Percentiles rank a stretch among this genome's conserved stretches.
These are phyloP conservation scores for Eristalis pertinax DNA, from an alignment of 2,888 invertebrate species.

Conservation along the genomic window DNA sequence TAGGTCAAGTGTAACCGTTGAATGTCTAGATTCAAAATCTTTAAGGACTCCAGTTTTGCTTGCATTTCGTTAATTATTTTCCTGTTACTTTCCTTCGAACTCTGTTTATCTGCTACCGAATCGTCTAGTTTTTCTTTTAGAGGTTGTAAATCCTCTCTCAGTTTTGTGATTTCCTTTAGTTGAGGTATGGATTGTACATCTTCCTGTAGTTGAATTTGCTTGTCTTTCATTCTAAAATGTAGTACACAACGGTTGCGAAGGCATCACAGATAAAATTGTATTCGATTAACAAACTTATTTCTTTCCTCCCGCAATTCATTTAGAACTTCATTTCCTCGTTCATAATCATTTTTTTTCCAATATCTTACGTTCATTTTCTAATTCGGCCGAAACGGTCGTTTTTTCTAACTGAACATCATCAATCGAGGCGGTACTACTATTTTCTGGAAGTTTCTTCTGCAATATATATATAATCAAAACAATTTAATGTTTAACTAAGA, in stretches of 20 bases:
- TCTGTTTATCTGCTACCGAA: conserved; percentile 80
- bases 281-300: conserved; percentile 74
- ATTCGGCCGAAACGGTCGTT: conserved; percentile 81
- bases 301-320: conserved; percentile 79
- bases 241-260: neutral
- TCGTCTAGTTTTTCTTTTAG: conserved; percentile 75
- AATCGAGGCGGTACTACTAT: conserved; percentile 75
- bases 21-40: conserved; percentile 78
- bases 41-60: conserved; percentile 75
- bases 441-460: conserved; percentile 80
- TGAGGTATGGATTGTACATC: conserved; percentile 82
- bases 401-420: conserved; percentile 83
- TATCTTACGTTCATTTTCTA: conserved; percentile 81
- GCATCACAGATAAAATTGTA: neutral
- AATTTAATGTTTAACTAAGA: neutral
- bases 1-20: conserved; percentile 81
- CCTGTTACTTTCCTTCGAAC: conserved; percentile 76
- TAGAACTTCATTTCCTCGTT: conserved; percentile 78
- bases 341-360: conserved; percentile 82
- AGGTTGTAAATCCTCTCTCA: conserved; percentile 82
- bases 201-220: conserved; percentile 87
- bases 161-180: conserved; percentile 77
- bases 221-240: conserved; percentile 83
- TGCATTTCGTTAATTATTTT: conserved; percentile 75
- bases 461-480: neutral